Evolutionary conservation across 2,113 vertebrate genomes (phyloP), one percentile per base, ranked within the genome.

Genomic region (Leucoraja erinaceus): DNA sequence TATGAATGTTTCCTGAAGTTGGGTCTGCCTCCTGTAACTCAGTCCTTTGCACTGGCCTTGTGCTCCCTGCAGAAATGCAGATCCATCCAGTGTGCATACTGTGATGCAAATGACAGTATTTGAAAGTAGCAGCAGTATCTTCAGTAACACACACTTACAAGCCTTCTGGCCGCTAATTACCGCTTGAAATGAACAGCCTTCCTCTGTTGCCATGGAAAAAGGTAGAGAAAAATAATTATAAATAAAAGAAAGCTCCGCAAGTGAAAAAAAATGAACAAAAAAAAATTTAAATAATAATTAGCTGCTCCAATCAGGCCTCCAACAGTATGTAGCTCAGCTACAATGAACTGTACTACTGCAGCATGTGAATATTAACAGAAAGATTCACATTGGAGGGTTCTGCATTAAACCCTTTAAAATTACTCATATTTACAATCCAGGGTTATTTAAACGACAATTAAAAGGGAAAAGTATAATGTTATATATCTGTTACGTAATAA

Each of bases 151-250:
- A 72, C 68, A 91, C 90, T 91, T 91, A 91, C 90, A 91, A 54
- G 90, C 66, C 33, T 91, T 68, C 66, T 22, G 68, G 83, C 9
- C 18, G 90, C 83, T 70, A 91, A 72, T 72, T 91, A 91, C 68
- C 38, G 90, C 90, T 91, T 91, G 90, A 91, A 91, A 70, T 91
- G 90, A 91, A 91, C 90, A 70, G 90, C 72, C 90, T 91, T 91
- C 90, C 31, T 91, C 90, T 91, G 90, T 70, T 72, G 90, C 90
- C 90, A 72, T 91, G 68, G 90, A 91, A 47, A 91, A 91, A 91
- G 83, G 90, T 72, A 70, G 68, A 91, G 90, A 91, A 72, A 91
- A 33, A 91, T 31, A 91, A 91, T 91, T 91, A 72, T 47, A 91
- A 47, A 91, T 47, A 91, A 91, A 72, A 91, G 90, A 38, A 91